Evolutionary conservation across 2,113 vertebrate genomes (phyloP), one percentile per base, ranked within the genome.

Genomic region (Symphodus melops): DNA sequence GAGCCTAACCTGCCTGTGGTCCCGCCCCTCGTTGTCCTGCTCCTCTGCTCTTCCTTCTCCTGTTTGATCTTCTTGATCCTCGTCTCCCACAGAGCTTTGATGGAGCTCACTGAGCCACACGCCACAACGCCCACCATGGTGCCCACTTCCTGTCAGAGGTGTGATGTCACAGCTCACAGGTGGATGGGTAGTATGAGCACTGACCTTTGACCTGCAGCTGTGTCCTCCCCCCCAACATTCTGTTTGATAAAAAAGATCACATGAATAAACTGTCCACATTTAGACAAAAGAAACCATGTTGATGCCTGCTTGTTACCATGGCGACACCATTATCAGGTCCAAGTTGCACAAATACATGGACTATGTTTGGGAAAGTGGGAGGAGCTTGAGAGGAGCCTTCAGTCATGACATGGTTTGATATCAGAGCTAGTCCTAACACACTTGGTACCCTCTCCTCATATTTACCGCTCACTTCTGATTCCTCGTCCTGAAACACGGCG

Each of bases 31-130:
- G 89, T 89, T 37, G 21, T 89, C 92, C 61, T 95, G 90, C 60
- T 86, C 65, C 75, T 94, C 79, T 92, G 93, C 69, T 95, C 69
- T 42, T 96, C 94, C 61, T 96, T 92, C 74, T 97, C 94, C 63
- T 96, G 93, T 59, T 81, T 95, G 81, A 91, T 90, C 64, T 89
- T 96, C 85, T 92, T 90, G 88, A 99, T 98, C 88, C 95, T 94
- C 21, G 90, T 94, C 91, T 98, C 97, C 97, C 97, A 99, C 46
- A 98, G 92, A 51, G 94, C 87, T 82, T 96, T 98, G 62, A 96
- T 94, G 72, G 96, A 94, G 86, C 81, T 89, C 75, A 98, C 95
- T 0, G 95, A 93, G 59, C 95, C 93, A 3, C 93, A 94, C 56
- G 90, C 84, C 2, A 77, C 87, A 65, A 93, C 92, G 67, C 92